Evolutionary conservation across 1,140 invertebrate species (phyloP), one percentile per base, ranked within the genome.

Genomic region (Drosophila littoralis): DNA sequence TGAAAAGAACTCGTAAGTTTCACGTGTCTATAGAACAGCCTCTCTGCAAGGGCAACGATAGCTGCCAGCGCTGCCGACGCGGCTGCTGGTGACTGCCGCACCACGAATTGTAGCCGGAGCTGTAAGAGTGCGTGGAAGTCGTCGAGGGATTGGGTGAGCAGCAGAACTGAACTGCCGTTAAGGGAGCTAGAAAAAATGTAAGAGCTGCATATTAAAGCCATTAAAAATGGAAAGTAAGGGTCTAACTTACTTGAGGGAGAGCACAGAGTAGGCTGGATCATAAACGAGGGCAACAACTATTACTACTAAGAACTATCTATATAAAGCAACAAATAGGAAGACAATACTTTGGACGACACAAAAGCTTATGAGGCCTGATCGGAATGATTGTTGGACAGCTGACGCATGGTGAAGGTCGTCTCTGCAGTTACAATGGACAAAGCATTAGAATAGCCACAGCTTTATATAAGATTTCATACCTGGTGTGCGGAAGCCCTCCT

Each of bases 401-500:
- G 91, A 76, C 91, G 91, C 86, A 91, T 80, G 69, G 77, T 91
- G 60, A 91, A 91, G 54, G 91, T 91, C 48, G 91, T 91, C 74
- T 91, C 90, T 91, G 74, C 65, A 50, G 42, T 45, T 0, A 57
- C 70, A 73, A 28, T 54, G 61, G 52, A 77, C 61, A 80, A 50
- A 64, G 12, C 32, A 42, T 72, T 55, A 43, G 32, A 61, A 5
- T 42, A 38, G 28, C 40, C n/a, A 35, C 5, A 22, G 22, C 4
- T 32, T 48, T 8, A 35, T 1, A 57, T 91, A 93, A 0, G 2
- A 15, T 7, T 1, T 1, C 36, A 13, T 88, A 94, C 94, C 94
- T 71, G 94, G 93, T 65, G 93, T 94, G 91, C 94, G 93, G 77
- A 94, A 94, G 71, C 95, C 95, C 57, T 94, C 94, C 82, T 96